Percentiles rank a stretch among this genome's conserved stretches.
Conservation (phyloP, 2,888 invertebrate species). For the Coenonympha arcania region DNA sequence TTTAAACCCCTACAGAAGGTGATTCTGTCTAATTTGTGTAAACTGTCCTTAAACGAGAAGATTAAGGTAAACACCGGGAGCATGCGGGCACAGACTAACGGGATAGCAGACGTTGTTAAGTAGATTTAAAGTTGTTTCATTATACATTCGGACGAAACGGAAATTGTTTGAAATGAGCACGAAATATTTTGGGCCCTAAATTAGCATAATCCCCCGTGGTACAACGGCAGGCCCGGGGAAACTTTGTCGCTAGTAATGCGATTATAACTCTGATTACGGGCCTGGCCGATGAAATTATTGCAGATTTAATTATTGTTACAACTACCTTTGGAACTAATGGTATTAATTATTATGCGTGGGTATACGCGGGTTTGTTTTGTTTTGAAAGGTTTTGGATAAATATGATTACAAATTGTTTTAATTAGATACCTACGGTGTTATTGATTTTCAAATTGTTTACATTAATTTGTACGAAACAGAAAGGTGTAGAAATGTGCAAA, state of each 20-base stretch:
- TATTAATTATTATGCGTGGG: background rate
- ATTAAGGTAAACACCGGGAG: slow-evolving; percentile 17
- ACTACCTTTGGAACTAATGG: background rate
- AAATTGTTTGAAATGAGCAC: slow-evolving; percentile 62
- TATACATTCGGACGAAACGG: slow-evolving; percentile 44
- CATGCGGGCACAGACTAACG: no score
- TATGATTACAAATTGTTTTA: no score
- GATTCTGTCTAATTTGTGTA: background rate
- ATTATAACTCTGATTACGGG: slow-evolving; percentile 11
- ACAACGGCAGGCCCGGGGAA: slow-evolving; percentile 23
- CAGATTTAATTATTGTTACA: background rate
- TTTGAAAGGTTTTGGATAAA: no score
- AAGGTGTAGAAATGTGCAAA: no score
- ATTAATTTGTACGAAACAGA: no score
- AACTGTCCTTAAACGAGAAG: slow-evolving; percentile 1
- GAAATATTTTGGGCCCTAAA: slow-evolving; percentile 56
- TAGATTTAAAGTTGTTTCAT: slow-evolving; percentile 52
- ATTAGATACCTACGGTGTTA: no score
- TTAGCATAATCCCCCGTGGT: slow-evolving; percentile 58
- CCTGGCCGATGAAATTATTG: slow-evolving; percentile 4
- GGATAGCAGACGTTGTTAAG: slow-evolving; percentile 39
- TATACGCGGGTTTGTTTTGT: background rate
- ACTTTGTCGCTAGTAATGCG: slow-evolving; percentile 6
- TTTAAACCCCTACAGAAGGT: background rate
- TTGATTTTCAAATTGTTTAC: no score